Evolutionary conservation across 37 sponge, comb jelly and placozoan genomes (phyloP), one percentile per base, ranked within the genome.

Genomic region (Aplysina aerophoba): DNA sequence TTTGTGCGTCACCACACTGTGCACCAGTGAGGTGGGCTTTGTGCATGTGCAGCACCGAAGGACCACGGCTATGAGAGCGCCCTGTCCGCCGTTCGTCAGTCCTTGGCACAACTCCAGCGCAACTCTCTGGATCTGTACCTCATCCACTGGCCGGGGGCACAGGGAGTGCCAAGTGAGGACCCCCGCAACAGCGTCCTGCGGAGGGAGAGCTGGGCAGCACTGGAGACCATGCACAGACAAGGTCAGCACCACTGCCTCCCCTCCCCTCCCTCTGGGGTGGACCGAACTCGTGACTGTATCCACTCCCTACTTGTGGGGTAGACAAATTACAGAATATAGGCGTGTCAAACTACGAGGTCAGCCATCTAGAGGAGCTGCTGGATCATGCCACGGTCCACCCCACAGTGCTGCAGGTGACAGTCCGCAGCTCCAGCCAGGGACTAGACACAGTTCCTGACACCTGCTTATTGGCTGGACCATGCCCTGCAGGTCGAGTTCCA

Each of bases 401-500:
- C 30, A 84, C 89, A 28, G 74, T 83, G 0, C 73, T 92, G 37
- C 92, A 89, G 80, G 85, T 83, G 50, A 64, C 34, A n/a, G n/a
- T n/a, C n/a, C n/a, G n/a, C n/a, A n/a, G n/a, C n/a, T n/a, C 40
- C 36, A 33, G 31, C 4, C 4, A 5, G 15, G 17, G 15, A 20
- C 17, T 17, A 58, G 59, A 20, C 17, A 58, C 15, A 17, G 17
- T 58, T n/a, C n/a, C n/a, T n/a, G n/a, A n/a, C n/a, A n/a, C n/a
- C n/a, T n/a, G n/a, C n/a, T n/a, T n/a, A n/a, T n/a, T n/a, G n/a
- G n/a, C n/a, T n/a, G n/a, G n/a, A n/a, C n/a, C n/a, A n/a, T n/a
- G n/a, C n/a, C n/a, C n/a, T n/a, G 12, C 81, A 92, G 86, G 83
- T 82, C 65, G 92, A 92, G 54, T 92, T 89, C 60, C 92, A 92